phyloP scores from a whole-genome alignment of 1,140 invertebrate species.

The Pygmarrhopalites habei region DNA sequence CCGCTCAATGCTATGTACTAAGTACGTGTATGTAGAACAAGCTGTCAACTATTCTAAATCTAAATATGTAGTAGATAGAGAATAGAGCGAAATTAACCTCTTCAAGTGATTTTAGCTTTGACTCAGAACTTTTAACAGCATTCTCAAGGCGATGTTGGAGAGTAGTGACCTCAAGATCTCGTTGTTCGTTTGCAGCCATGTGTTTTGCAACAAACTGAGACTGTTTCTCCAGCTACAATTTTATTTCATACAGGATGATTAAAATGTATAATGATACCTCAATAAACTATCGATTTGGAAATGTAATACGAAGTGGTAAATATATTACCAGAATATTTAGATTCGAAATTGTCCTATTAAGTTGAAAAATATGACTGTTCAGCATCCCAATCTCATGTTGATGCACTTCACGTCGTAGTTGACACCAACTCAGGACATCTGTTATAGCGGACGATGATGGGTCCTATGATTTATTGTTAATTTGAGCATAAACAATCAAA shows the following conservation, averaged over 20 bases:
- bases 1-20: too few species aligned
- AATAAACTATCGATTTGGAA: not conserved
- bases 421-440: constrained; percentile 16
- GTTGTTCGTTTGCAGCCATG: not conserved
- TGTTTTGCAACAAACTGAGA: constrained; percentile 1
- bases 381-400: constrained; percentile 11
- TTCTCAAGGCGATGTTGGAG: not conserved
- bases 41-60: too few species aligned
- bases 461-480: too few species aligned
- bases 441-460: not conserved
- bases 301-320: too few species aligned
- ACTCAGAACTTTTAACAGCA: not conserved
- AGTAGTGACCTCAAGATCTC: not conserved
- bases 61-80: too few species aligned
- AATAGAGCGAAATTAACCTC: not conserved
- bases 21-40: too few species aligned
- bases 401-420: constrained; percentile 16
- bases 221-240: constrained; percentile 13
- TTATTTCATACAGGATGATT: not conserved
- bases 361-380: constrained; percentile 9
- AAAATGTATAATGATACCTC: too few species aligned
- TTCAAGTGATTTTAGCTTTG: not conserved
- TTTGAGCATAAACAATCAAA: too few species aligned
- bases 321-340: constrained; percentile 15
- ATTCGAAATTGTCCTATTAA: constrained; percentile 6